Percentiles rank a stretch among this genome's conserved stretches.
These are phyloP conservation scores for Cynopterus brachyotis DNA, from an alignment of 2,113 vertebrate species.

Conservation along the genomic window DNA sequence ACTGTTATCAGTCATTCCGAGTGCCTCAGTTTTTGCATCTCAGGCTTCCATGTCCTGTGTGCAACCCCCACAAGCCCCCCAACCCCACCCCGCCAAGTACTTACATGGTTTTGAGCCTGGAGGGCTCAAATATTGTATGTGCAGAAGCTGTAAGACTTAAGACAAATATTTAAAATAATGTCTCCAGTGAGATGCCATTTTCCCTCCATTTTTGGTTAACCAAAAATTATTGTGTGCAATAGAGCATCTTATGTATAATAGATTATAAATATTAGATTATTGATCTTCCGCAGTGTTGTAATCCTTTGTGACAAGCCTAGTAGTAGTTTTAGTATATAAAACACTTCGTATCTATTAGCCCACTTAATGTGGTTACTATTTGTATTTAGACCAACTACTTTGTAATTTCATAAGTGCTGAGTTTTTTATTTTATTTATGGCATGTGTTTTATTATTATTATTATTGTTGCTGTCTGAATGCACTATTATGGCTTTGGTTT, in stretches of 20 bases:
- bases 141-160: neutral
- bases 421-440: neutral
- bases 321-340: conserved; percentile 1
- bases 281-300: neutral
- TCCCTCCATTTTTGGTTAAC: neutral
- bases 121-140: neutral
- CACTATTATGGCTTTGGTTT: neutral
- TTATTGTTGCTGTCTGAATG: neutral
- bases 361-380: neutral
- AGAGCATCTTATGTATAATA: neutral
- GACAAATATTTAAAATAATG: neutral
- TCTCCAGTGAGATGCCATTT: neutral
- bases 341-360: neutral
- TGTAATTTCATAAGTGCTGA: neutral
- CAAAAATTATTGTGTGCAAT: neutral
- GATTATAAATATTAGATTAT: neutral
- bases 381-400: neutral
- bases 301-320: neutral
- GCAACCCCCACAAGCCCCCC: no score
- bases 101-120: neutral
- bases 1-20: neutral
- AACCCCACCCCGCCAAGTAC: fast-evolving
- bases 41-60: neutral
- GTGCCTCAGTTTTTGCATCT: neutral
- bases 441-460: neutral